Conservation (phyloP, 2,888 invertebrate genomes). For the Dolichomitus sp. region DNA sequence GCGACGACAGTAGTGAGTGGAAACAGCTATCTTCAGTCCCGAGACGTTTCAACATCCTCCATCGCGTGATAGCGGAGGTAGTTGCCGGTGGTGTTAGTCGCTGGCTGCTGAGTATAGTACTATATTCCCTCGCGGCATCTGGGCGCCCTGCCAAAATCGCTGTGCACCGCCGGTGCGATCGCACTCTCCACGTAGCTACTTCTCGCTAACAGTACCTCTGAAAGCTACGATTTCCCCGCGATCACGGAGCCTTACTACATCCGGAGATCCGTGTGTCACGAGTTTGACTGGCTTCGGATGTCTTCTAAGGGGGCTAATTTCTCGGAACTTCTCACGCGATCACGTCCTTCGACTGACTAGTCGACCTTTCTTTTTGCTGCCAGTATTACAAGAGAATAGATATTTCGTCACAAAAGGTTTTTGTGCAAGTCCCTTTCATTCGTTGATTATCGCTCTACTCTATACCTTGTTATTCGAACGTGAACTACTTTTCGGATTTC, state of each 20-base stretch:
- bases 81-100: conserved; percentile 9
- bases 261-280: conserved; percentile 13
- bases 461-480: conserved; percentile 1
- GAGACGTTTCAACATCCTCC: conserved; percentile 10
- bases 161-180: conserved; percentile 19
- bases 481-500: conserved; percentile 5
- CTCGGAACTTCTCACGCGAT: not conserved
- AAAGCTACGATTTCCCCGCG: conserved; percentile 42
- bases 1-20: conserved; percentile 27
- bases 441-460: not conserved
- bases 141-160: conserved; percentile 55
- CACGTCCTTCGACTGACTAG: not conserved
- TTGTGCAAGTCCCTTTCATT: not conserved
- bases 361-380: no score
- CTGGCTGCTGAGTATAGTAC: conserved; percentile 14
- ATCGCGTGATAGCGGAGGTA: conserved; percentile 13
- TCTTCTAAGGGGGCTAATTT: not conserved
- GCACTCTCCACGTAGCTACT: conserved; percentile 9
- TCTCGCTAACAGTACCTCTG: conserved; percentile 10
- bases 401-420: not conserved
- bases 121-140: conserved; percentile 32
- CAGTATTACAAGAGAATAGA: not conserved
- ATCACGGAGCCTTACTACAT: conserved; percentile 37
- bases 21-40: conserved; percentile 21
- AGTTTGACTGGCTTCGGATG: not conserved